These are phyloP conservation scores for Mustela erminea DNA, from an alignment of 2,797 vertebrate genomes.

Conservation along the genomic window DNA sequence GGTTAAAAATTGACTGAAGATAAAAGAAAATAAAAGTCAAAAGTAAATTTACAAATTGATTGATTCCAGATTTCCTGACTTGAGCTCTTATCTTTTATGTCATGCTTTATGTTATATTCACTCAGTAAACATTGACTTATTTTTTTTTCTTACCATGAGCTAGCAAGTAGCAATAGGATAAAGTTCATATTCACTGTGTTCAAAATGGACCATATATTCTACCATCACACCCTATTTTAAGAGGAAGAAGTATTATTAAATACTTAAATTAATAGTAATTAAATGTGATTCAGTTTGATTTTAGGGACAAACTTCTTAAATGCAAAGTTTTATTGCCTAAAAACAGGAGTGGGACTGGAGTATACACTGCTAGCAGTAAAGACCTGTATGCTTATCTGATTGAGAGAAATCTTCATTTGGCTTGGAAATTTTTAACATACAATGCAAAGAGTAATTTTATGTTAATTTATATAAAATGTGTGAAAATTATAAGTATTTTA, in stretches of 20 bases:
- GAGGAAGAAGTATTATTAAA: background rate
- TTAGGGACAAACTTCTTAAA: background rate
- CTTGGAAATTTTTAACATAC: background rate
- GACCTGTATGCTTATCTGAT: background rate
- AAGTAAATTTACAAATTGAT: background rate
- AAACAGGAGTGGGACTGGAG: background rate
- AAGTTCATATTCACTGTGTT: background rate
- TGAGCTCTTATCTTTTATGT: background rate
- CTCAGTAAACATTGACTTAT: background rate
- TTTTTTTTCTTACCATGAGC: background rate
- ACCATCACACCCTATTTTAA: background rate
- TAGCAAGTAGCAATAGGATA: background rate
- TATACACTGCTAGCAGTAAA: background rate
- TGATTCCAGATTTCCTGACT: background rate
- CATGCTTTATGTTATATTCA: background rate
- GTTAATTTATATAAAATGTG: background rate
- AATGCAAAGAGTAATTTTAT: background rate
- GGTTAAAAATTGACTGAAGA: background rate
- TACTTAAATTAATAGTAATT: background rate
- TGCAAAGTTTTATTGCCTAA: background rate
- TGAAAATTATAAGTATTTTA: background rate
- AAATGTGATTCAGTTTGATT: background rate
- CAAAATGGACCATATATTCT: background rate
- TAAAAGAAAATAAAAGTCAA: background rate
- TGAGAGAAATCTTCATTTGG: background rate